Conservation (phyloP, 2,797 vertebrate species). For the Graptemys geographica region DNA sequence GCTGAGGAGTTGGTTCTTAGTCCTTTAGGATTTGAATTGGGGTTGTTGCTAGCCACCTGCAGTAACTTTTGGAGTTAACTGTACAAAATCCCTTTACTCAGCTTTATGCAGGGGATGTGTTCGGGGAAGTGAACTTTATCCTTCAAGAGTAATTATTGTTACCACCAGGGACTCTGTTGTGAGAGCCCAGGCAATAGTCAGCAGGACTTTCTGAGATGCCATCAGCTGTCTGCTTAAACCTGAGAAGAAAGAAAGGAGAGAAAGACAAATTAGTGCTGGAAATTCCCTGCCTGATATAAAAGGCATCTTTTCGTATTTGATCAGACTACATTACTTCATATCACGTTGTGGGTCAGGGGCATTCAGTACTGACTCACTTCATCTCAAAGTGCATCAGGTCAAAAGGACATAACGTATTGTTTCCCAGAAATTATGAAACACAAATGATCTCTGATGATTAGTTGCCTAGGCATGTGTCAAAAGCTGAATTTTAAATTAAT, state of each 20-base stretch:
- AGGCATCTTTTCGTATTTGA: not conserved
- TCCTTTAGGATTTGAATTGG: not conserved
- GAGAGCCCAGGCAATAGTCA: conserved; percentile 19
- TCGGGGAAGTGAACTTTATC: not conserved
- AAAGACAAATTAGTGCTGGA: not conserved
- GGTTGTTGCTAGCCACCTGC: too few relatives aligned
- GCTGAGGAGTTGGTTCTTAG: not conserved
- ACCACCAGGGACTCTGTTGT: not conserved
- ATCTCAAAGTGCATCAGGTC: not conserved
- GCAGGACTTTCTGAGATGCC: not conserved
- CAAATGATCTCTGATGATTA: not conserved
- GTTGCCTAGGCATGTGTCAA: not conserved
- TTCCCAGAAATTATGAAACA: not conserved
- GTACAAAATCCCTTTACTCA: not conserved
- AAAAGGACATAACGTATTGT: not conserved
- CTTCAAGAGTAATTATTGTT: not conserved
- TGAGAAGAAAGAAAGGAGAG: not conserved
- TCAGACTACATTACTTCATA: not conserved
- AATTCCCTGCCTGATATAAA: conserved; percentile 15
- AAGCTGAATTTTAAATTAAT: not conserved
- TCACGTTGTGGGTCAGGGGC: not conserved
- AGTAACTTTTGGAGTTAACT: not conserved
- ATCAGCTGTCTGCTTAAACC: conserved; percentile 13
- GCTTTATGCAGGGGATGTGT: not conserved
- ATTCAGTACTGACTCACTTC: not conserved